Percentiles rank a stretch among this genome's conserved stretches.
Evolutionary conservation across 35 echinoderm and acorn worm species (phyloP).

Genomic region (Apostichopus parvimensis): DNA sequence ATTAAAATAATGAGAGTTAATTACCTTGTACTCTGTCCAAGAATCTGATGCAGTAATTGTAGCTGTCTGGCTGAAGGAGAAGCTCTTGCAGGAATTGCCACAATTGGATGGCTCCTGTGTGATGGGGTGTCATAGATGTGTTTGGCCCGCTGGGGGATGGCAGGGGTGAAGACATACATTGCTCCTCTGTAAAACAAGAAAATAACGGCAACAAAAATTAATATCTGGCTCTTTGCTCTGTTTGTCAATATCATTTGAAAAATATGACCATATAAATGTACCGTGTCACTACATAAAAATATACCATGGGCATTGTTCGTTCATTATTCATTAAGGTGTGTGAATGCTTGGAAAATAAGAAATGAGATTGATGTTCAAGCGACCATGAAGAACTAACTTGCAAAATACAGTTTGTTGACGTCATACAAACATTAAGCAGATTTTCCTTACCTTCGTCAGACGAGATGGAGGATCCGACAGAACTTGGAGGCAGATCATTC

Average conservation of each 20-base stretch:
- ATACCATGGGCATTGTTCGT: too few species aligned
- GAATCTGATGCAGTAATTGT: constrained; percentile 95
- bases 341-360: too few species aligned
- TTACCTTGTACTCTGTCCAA: constrained; percentile 89
- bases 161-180: constrained; percentile 34
- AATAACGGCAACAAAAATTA: background rate
- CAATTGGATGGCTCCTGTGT: constrained; percentile 90
- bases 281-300: too few species aligned
- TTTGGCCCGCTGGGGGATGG: constrained; percentile 67
- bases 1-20: too few species aligned
- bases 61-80: constrained; percentile 87
- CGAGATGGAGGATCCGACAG: background rate
- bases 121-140: constrained; percentile 97
- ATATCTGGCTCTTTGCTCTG: too few species aligned
- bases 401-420: too few species aligned
- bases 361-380: too few species aligned
- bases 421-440: background rate
- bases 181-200: constrained; percentile 44
- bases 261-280: too few species aligned
- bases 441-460: constrained; percentile 38
- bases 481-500: constrained; percentile 14
- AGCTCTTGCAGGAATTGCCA: constrained; percentile 99
- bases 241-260: too few species aligned
- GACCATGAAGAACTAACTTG: too few species aligned
- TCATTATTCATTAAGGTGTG: too few species aligned